Conservation (phyloP, 2,888 invertebrate species). For the Andrena haemorrhoa region DNA sequence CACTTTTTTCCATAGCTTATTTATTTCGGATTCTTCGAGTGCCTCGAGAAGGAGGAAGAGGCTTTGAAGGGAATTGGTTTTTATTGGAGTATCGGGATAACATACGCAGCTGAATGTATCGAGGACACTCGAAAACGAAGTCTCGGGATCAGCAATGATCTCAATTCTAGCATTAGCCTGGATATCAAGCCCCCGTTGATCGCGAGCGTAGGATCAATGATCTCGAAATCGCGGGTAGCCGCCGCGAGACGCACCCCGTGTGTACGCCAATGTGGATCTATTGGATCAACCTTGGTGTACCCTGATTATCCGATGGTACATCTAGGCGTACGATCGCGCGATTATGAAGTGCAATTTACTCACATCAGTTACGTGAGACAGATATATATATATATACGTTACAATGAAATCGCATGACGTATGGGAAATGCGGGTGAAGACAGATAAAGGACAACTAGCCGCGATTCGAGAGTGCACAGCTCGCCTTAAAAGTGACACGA, state of each 20-base stretch:
- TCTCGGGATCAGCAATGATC: conserved; percentile 34
- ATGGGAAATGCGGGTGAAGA: conserved; percentile 22
- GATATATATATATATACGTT: conserved; percentile 36
- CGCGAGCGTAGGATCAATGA: conserved; percentile 44
- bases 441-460: conserved; percentile 24
- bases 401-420: conserved; percentile 35
- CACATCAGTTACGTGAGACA: conserved; percentile 61
- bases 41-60: not conserved
- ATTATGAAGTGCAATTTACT: conserved; percentile 69
- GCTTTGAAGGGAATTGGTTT: too few relatives aligned
- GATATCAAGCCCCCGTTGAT: conserved; percentile 49
- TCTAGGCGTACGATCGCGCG: conserved; percentile 55
- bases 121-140: conserved; percentile 8
- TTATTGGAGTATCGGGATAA: too few relatives aligned
- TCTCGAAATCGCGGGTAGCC: conserved; percentile 8
- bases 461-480: not conserved
- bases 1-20: not conserved
- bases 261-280: conserved; percentile 71
- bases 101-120: not conserved
- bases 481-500: not conserved
- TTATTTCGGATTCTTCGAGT: not conserved
- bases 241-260: not conserved
- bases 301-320: conserved; percentile 67
- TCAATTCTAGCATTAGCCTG: conserved; percentile 63
- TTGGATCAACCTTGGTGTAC: conserved; percentile 79